phyloP scores from a whole-genome alignment of 2,888 invertebrate species.

The Calameuta pallipes region DNA sequence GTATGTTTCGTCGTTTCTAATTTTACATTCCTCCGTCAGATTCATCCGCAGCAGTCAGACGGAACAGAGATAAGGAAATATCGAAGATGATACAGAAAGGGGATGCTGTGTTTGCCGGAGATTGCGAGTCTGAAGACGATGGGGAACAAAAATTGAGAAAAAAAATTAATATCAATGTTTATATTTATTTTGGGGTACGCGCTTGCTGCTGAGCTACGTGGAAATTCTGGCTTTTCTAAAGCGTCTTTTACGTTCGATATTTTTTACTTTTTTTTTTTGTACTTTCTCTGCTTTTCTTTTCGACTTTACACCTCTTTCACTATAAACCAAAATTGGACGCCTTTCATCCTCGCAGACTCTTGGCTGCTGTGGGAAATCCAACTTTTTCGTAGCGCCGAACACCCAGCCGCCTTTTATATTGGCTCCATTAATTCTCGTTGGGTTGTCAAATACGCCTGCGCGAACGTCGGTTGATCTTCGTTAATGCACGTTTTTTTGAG shows the following conservation, averaged over 20 bases:
- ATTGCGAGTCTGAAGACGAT: background rate
- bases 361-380: background rate
- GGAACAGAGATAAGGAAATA: background rate
- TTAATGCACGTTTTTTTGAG: background rate
- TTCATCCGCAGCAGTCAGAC: background rate
- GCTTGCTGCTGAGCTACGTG: background rate
- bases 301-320: background rate
- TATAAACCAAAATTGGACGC: background rate
- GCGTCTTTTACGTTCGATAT: background rate
- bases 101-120: background rate
- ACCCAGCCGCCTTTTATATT: slow-evolving; percentile 8
- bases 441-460: slow-evolving; percentile 14
- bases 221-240: background rate
- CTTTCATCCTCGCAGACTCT: background rate
- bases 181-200: background rate
- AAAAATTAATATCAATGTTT: background rate
- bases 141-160: background rate
- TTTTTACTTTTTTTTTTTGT: background rate
- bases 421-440: slow-evolving; percentile 19
- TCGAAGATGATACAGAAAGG: background rate
- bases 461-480: background rate
- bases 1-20: background rate
- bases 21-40: background rate
- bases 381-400: background rate
- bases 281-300: background rate